Conservation (phyloP, 2,888 invertebrate genomes). For the Napeogenes sylphis region DNA sequence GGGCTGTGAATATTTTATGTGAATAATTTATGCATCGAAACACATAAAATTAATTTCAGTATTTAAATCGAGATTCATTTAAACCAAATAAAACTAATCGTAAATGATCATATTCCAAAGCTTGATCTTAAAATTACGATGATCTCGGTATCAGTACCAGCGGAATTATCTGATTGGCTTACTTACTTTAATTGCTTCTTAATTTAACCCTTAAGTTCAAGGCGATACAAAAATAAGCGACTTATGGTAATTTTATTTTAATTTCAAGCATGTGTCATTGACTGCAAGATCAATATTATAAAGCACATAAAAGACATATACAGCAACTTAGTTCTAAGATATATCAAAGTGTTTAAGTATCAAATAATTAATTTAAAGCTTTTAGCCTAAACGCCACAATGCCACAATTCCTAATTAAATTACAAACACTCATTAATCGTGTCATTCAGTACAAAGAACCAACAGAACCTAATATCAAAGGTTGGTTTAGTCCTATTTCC, state of each 20-base stretch:
- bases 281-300: neutral
- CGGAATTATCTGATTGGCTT: neutral
- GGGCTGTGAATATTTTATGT: too few relatives aligned
- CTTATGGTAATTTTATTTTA: neutral
- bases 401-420: too few relatives aligned
- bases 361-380: too few relatives aligned
- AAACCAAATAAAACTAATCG: too few relatives aligned
- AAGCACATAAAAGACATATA: neutral
- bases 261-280: neutral
- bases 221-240: slow-evolving; percentile 1
- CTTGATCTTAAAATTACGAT: too few relatives aligned
- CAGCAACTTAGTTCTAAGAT: neutral
- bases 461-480: slow-evolving; percentile 26
- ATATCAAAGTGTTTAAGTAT: too few relatives aligned
- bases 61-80: too few relatives aligned
- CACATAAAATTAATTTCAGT: too few relatives aligned
- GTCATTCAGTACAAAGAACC: neutral
- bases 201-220: neutral
- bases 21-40: too few relatives aligned
- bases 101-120: too few relatives aligned
- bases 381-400: too few relatives aligned
- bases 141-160: neutral
- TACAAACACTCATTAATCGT: neutral
- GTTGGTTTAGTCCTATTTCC: slow-evolving; percentile 34
- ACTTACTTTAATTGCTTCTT: neutral